Evolutionary conservation across 2,888 invertebrate genomes (phyloP), one percentile per base, ranked within the genome.

Genomic region (Malthinus flaveolus): DNA sequence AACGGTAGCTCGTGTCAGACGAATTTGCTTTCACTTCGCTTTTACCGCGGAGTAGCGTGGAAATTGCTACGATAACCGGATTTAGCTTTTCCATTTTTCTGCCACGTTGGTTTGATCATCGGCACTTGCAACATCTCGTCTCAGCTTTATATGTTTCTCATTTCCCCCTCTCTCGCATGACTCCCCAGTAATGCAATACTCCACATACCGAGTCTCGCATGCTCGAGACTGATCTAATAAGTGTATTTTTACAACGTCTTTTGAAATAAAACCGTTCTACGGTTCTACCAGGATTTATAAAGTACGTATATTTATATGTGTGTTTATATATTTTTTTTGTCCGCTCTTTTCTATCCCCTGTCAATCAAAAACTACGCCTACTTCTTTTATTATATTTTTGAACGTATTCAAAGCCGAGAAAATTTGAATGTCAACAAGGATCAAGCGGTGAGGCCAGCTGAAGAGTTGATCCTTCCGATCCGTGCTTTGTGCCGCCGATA

Each of bases 71-170:
- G 78, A 79, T 80, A 80, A 80, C 79, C 79, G 79, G 79, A 80
- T 80, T 80, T 80, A 75, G 79, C 78, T 78, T 79, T 80, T 79
- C 80, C 80, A 79, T 80, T 80, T 80, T 80, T 79, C 80, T 79
- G 80, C 80, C 76, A 79, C 75, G 79, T 72, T 79, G 79, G 76
- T 73, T 76, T 76, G 77, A 78, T 77, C 74, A 77, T 75, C 75
- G 75, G 70, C 69, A 65, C 64, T 61, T 59, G 65, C 68, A 64
- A 61, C 60, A 52, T 54, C 65, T 68, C 64, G 61, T 66, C 68
- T 68, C 71, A 68, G 67, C 70, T 73, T 75, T 72, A 71, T 73
- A 70, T 68, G 68, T 75, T 76, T 74, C 76, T 74, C 75, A 75
- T 76, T 76, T 75, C 67, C 68, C 68, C 67, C 66, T 69, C 66